Base-by-base conservation (phyloP, 2,797 vertebrate species). In the Rousettus madagascariensis region DNA sequence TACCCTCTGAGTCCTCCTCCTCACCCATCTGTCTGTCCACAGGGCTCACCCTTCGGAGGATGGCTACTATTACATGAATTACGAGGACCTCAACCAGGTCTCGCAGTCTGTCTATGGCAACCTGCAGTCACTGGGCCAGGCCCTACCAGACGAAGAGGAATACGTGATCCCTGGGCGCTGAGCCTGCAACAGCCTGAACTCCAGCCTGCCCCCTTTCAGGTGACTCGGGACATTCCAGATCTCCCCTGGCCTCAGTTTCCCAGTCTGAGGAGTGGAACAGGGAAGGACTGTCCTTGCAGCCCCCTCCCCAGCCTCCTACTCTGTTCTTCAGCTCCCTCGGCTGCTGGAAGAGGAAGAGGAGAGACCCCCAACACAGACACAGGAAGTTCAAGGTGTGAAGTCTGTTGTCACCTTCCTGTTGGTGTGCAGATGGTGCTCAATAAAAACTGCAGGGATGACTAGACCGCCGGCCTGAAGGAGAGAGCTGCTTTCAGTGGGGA, bases 31-130 rank as follows among this genome's bases (percentile, higher is more conserved):
- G 5, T 83, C 82, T 90, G 36, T 66, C 28, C 15, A 4, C 89
- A 97, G 96, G 86, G 3, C 1, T 55, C 24, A 46, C 38, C 3
- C 2, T 11, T 75, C 2, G 0, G 83, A 1, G n/a, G 96, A 97
- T 0, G 30, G 69, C 0, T 46, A 96, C 26, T 95, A 96, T 95
- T 98, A 98, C 93, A 95, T 98, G 97, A 96, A 92, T 65, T 97
- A 95, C 8, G 72, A 92, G 41, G 65, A 20, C 7, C 0, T 63
- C 0, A 0, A 26, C 16, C 0, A 1, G 0, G 59, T 17, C 0
- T 38, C 97, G 0, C 98, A 98, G 33, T 98, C 98, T 3, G 89
- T 99, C 90, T 98, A 99, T 0, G 96, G 97, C 96, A 98, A 99
- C 88, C 86, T 98, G 0, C 87, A 75, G 74, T 41, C 36, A 0